Evolutionary conservation across 2,797 vertebrate genomes (phyloP), one percentile per base, ranked within the genome.

Genomic region (Trematomus bernacchii): DNA sequence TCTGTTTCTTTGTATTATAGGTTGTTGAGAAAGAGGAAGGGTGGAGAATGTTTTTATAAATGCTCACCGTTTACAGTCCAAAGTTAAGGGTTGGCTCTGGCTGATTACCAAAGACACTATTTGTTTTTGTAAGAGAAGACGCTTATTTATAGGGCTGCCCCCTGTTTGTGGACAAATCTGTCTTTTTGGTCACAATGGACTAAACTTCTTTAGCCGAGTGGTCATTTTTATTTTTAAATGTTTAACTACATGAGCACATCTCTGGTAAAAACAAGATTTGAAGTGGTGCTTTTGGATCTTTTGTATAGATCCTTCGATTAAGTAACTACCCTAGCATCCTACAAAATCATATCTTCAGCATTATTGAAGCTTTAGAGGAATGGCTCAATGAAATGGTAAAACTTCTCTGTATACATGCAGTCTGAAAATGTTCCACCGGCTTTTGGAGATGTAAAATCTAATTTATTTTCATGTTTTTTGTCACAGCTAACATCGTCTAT

Each of bases 21-120:
- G 21, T 62, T 43, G 12, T 55, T 30, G 2, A 61, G 52, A 64
- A 53, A 67, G 27, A 61, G 23, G 37, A 76, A 68, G 66, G 37
- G 47, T 61, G 37, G 44, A 47, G 30, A 19, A 23, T 1, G 44
- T 9, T 77, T 71, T 55, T n/a, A 68, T 4, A 50, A 78, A 62
- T 2, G 15, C 10, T 53, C 10, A 10, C n/a, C 51, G 16, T 52
- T 59, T 23, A 30, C 37, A 50, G 1, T 12, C 47, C 21, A 37
- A 40, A 52, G 3, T 57, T 19, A 46, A 2, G 12, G 0, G 10
- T 54, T 16, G 14, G 4, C 33, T 40, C 13, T 72, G 51, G 46
- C 14, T 3, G 1, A 3, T 23, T 43, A 19, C 23, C 1, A 33
- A n/a, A 71, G 16, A 62, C 3, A 37, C 4, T 21, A 2, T 37